Evolutionary conservation across 2,888 invertebrate genomes (phyloP).

Genomic region (Leptinotarsa haldemani): DNA sequence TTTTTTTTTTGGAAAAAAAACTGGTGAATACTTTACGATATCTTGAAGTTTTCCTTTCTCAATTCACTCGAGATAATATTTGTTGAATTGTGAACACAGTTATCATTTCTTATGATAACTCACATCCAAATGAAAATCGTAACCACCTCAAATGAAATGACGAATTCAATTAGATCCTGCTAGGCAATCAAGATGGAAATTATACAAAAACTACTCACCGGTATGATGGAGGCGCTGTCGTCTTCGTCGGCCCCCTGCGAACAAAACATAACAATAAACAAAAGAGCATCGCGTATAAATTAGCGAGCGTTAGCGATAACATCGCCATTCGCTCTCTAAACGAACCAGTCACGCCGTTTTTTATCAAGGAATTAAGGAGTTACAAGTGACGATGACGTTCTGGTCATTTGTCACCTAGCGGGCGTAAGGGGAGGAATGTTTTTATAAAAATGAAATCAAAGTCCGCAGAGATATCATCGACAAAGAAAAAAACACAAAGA

Average conservation of each 20-base stretch:
- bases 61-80: no score
- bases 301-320: conserved; percentile 62
- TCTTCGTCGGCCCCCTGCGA: conserved; percentile 79
- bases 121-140: not conserved
- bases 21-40: no score
- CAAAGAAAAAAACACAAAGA: no score
- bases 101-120: no score
- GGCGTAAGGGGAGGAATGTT: not conserved
- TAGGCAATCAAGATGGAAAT: not conserved
- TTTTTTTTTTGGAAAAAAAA: no score
- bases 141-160: not conserved
- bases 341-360: conserved; percentile 65
- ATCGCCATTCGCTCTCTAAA: conserved; percentile 61
- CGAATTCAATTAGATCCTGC: not conserved
- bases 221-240: conserved; percentile 76
- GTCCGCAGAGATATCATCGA: no score
- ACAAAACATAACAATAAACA: conserved; percentile 66
- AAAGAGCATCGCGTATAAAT: conserved; percentile 66
- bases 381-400: conserved; percentile 24
- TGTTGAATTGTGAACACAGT: no score
- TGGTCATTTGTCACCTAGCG: conserved; percentile 22
- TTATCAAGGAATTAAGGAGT: conserved; percentile 53
- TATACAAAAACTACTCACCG: conserved; percentile 71
- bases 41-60: no score
- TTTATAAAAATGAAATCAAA: conserved; percentile 3